phyloP scores from a whole-genome alignment of 2,888 invertebrate genomes.

The Temnothorax ravouxi region DNA sequence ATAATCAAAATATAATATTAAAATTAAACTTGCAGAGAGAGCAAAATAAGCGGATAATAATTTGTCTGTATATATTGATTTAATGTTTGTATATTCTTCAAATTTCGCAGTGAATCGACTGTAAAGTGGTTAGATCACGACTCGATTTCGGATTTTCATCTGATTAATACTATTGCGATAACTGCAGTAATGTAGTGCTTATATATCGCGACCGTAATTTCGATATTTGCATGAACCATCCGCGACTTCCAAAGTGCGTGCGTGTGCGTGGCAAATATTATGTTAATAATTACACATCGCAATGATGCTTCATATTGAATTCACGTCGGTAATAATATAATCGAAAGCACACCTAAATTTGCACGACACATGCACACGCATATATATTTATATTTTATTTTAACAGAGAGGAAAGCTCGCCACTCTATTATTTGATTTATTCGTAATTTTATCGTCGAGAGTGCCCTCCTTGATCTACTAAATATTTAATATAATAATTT shows the following conservation, averaged over 20 bases:
- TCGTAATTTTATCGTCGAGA: background rate
- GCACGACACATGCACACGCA: background rate
- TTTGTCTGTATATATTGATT: background rate
- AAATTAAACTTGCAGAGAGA: slow-evolving; percentile 9
- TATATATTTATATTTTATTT: slow-evolving; percentile 27
- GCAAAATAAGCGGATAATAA: background rate
- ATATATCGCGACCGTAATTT: slow-evolving; percentile 46
- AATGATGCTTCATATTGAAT: slow-evolving; percentile 44
- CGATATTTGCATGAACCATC: slow-evolving; percentile 40
- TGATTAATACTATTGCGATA: slow-evolving; percentile 43
- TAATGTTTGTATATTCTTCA: slow-evolving; percentile 23
- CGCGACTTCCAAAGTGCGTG: slow-evolving; percentile 27
- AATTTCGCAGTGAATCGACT: background rate
- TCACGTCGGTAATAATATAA: slow-evolving; percentile 30
- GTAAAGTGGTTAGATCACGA: slow-evolving; percentile 27
- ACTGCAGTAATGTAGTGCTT: slow-evolving; percentile 38
- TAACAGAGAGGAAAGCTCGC: background rate
- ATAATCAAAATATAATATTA: slow-evolving; percentile 1
- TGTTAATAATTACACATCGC: slow-evolving; percentile 42
- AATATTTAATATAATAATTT: background rate
- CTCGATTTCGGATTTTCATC: slow-evolving; percentile 30
- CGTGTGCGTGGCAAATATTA: slow-evolving; percentile 29
- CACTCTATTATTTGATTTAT: slow-evolving; percentile 1
- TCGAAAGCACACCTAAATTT: slow-evolving; percentile 20
- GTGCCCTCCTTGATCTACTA: background rate